Conservation (phyloP, 2,113 vertebrate genomes). For the Rhinolophus ferrumequinum region DNA sequence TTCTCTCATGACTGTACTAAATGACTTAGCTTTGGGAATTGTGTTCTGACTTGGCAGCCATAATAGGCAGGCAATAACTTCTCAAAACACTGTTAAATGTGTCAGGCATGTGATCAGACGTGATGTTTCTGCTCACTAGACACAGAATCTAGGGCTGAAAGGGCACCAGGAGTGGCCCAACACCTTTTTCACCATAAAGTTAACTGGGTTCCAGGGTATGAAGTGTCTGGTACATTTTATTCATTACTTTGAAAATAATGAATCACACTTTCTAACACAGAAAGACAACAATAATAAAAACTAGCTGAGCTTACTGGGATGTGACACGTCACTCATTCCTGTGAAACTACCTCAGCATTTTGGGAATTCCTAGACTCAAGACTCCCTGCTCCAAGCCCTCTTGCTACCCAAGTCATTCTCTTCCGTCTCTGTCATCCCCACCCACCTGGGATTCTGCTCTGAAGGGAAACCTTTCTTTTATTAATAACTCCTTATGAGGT, state of each 20-base stretch:
- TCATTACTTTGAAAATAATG: not conserved
- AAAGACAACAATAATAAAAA: not conserved
- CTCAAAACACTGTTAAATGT: not conserved
- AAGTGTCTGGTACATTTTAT: not conserved
- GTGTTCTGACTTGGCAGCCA: not conserved
- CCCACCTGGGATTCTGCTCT: not conserved
- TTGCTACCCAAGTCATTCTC: not conserved
- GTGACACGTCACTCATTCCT: not conserved
- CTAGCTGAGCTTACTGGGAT: not conserved
- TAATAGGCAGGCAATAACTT: not conserved
- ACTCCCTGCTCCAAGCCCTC: not conserved
- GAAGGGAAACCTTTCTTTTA: not conserved
- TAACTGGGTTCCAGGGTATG: not conserved
- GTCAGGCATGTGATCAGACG: not conserved
- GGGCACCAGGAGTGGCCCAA: rapidly evolving
- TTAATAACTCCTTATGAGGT: not conserved
- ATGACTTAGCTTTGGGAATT: not conserved
- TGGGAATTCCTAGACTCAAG: not conserved
- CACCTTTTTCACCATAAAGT: not conserved
- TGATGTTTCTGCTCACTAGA: not conserved
- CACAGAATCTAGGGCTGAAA: not conserved
- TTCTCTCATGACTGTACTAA: not conserved
- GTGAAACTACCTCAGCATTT: not conserved
- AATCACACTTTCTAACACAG: not conserved
- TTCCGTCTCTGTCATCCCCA: not conserved